Percentiles rank a stretch among this genome's conserved stretches.
These are phyloP conservation scores for Pavo muticus DNA, from an alignment of 2,113 vertebrate species.

Conservation along the genomic window DNA sequence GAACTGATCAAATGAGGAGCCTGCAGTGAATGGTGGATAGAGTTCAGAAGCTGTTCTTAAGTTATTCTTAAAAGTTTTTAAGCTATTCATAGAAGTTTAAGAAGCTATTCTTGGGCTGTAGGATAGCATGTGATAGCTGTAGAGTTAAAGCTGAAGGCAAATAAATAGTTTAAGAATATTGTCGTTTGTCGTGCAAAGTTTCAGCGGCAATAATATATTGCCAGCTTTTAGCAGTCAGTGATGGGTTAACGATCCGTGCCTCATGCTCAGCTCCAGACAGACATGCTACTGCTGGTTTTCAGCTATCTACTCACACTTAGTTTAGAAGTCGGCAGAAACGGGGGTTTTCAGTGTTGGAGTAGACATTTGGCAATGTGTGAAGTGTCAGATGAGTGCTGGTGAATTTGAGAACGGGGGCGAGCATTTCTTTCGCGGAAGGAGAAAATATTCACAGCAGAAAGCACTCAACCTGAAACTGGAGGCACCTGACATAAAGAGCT, in stretches of 20 bases:
- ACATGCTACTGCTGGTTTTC: background rate
- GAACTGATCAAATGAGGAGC: background rate
- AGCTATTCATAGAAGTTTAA: background rate
- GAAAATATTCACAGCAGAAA: conserved; percentile 26
- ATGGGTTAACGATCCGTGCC: conserved; percentile 23
- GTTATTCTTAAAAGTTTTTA: background rate
- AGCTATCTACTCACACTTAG: background rate
- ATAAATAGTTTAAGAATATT: background rate
- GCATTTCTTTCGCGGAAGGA: background rate
- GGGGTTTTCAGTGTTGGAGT: background rate
- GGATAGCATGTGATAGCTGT: background rate
- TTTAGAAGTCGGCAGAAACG: conserved; percentile 7
- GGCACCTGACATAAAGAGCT: conserved; percentile 40
- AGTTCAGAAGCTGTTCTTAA: background rate
- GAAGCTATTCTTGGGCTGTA: background rate
- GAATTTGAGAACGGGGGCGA: conserved; percentile 51
- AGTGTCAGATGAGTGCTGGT: conserved; percentile 40
- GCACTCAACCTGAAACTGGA: conserved; percentile 22
- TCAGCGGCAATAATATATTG: background rate
- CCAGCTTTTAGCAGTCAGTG: background rate
- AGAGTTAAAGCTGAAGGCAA: background rate
- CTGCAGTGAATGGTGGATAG: background rate
- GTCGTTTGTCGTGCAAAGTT: background rate
- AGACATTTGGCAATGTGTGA: conserved; percentile 66
- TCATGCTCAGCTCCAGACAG: conserved; percentile 12